Evolutionary conservation across 2,797 vertebrate genomes (phyloP).

Genomic region (Anas georgica): DNA sequence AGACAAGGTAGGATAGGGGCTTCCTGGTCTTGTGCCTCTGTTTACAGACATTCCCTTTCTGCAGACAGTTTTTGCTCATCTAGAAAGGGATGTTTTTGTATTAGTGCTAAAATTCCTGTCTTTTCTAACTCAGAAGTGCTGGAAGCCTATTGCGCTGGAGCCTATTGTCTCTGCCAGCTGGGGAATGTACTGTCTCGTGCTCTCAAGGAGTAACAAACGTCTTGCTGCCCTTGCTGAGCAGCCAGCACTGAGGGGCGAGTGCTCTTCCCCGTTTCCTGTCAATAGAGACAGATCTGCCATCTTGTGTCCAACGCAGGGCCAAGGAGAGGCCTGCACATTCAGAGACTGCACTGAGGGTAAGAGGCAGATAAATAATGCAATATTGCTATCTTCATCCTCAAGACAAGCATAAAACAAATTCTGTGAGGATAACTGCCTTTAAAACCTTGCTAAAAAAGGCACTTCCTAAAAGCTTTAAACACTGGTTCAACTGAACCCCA

Average conservation of each 20-base stretch:
- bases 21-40: background rate
- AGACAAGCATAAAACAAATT: slow-evolving; percentile 21
- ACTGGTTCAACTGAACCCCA: slow-evolving; percentile 13
- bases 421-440: slow-evolving; percentile 28
- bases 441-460: slow-evolving; percentile 37
- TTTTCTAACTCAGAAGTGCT: background rate
- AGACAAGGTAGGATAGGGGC: background rate
- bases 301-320: background rate
- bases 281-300: background rate
- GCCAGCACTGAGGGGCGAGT: background rate
- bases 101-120: background rate
- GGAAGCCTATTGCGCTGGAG: fast-evolving
- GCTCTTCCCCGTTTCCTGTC: background rate
- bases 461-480: slow-evolving; percentile 14
- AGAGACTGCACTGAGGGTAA: background rate
- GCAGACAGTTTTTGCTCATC: background rate
- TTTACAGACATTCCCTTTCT: background rate
- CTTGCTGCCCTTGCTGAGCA: background rate
- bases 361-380: slow-evolving; percentile 16
- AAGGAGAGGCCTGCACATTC: background rate
- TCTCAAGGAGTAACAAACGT: background rate
- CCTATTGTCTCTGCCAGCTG: background rate
- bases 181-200: background rate
- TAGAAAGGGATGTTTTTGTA: background rate
- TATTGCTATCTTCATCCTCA: background rate